Conservation (phyloP, 30 jellyfish, hydroid and myxozoan species). For the Aurelia sp. region DNA sequence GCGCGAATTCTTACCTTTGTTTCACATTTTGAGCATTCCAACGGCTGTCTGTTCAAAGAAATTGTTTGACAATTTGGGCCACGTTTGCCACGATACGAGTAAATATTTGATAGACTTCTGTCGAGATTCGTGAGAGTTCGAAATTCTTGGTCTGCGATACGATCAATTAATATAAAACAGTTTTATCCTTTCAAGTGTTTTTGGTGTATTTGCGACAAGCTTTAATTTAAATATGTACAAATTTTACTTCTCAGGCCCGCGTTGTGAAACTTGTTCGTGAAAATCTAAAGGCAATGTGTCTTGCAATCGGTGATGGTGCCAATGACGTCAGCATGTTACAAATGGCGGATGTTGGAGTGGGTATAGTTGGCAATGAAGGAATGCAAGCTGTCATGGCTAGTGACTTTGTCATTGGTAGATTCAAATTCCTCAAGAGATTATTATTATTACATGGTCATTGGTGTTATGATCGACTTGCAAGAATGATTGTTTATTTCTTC, state of each 20-base stretch:
- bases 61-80: too few relatives aligned
- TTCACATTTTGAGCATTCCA: too few relatives aligned
- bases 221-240: too few relatives aligned
- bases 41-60: too few relatives aligned
- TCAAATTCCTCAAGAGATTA: constrained; percentile 78
- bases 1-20: too few relatives aligned
- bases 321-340: constrained; percentile 98
- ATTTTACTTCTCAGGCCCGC: constrained; percentile 63
- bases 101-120: too few relatives aligned
- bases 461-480: constrained; percentile 94
- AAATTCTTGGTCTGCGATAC: too few relatives aligned
- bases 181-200: too few relatives aligned
- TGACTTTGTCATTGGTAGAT: constrained; percentile 88
- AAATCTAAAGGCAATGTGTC: constrained; percentile 81
- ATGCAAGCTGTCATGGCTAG: constrained; percentile 99
- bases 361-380: constrained; percentile 97
- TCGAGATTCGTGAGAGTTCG: too few relatives aligned
- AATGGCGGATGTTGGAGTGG: constrained; percentile 99
- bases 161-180: too few relatives aligned
- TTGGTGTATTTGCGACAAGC: too few relatives aligned
- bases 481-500: constrained; percentile 95
- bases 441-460: constrained; percentile 86
- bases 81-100: too few relatives aligned
- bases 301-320: constrained; percentile 99
- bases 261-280: constrained; percentile 90